phyloP scores from a whole-genome alignment of 2,797 vertebrate species.

The Clarias laeviceps region DNA sequence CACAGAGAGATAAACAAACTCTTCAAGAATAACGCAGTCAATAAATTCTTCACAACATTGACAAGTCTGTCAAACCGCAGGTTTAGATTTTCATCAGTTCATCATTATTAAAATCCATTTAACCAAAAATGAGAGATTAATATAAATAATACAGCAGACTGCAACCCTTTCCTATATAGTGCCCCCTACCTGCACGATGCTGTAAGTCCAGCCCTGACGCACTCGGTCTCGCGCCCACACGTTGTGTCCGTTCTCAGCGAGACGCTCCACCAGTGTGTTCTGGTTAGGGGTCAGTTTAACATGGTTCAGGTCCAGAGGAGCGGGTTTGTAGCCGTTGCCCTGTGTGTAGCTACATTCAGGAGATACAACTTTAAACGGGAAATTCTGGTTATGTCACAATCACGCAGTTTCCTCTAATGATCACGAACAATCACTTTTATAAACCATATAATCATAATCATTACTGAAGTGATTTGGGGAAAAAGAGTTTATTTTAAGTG shows the following conservation, averaged over 20 bases:
- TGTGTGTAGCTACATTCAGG: conserved; percentile 78
- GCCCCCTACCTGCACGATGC: conserved; percentile 79
- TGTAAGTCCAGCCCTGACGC: conserved; percentile 93
- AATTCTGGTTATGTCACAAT: neutral
- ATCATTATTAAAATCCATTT: neutral
- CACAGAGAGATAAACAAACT: neutral
- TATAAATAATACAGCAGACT: neutral
- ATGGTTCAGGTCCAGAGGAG: conserved; percentile 88
- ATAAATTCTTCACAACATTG: neutral
- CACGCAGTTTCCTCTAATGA: neutral
- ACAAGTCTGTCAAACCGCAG: neutral
- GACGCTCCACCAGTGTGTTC: conserved; percentile 89
- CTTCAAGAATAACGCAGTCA: neutral
- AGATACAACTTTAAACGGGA: neutral
- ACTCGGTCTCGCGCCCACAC: conserved; percentile 93
- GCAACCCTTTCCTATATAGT: neutral
- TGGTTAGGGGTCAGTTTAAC: conserved; percentile 92
- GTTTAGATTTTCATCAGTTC: neutral
- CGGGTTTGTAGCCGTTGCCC: conserved; percentile 87
- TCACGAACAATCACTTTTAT: neutral
- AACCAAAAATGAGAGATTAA: too few relatives aligned
- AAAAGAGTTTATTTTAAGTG: too few relatives aligned
- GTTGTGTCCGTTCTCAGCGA: conserved; percentile 94
- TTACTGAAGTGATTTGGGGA: neutral
- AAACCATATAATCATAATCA: neutral